Base-by-base conservation (phyloP, 1,140 invertebrate genomes). In the Caenorhabditis brenneri region DNA sequence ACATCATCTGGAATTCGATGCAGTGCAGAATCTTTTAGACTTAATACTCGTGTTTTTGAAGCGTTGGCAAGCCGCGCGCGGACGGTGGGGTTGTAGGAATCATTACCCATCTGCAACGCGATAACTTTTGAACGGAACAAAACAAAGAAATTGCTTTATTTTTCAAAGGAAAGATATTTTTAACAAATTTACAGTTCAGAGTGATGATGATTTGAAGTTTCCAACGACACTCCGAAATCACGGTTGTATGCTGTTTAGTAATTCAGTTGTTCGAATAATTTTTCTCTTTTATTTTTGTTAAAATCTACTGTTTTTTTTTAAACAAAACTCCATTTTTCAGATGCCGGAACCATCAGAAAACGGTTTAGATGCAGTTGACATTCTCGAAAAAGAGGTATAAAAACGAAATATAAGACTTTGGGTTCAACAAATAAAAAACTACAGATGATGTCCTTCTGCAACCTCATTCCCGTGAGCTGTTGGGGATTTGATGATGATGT, bases 401-500 rank as follows among this genome's bases (percentile, higher is more conserved):
- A 5, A 24, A 19, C 33, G 31, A 65, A 36, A 33, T 65, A 51
- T n/a, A n/a, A 4, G 4, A n/a, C 4, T 9, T 42, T 42, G 39
- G 12, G 5, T 42, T 42, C 39, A 42, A 42, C 1, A 15, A 15
- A 27, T 1, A 29, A 55, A 19, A 3, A 36, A 15, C 7, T 74
- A 1, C 36, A 74, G 65, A 42, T 74, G 36, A 31, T 74, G n/a
- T 39, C 33, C 10, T 74, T 74, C 65, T 74, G 65, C 36, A 74
- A 74, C 22, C 15, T 74, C n/a, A 46, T 74, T 74, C 65, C 65
- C 16, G 65, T 74, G 1, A 74, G 24, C 24, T 42, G n/a, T 12
- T 74, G 65, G 65, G 65, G 65, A 42, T 74, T 74, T 15, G 65
- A 74, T 74, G 65, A 74, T 31, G 65, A 74, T 24, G 65, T 74